phyloP scores from a whole-genome alignment of 2,888 invertebrate species.

The Biston betularia region DNA sequence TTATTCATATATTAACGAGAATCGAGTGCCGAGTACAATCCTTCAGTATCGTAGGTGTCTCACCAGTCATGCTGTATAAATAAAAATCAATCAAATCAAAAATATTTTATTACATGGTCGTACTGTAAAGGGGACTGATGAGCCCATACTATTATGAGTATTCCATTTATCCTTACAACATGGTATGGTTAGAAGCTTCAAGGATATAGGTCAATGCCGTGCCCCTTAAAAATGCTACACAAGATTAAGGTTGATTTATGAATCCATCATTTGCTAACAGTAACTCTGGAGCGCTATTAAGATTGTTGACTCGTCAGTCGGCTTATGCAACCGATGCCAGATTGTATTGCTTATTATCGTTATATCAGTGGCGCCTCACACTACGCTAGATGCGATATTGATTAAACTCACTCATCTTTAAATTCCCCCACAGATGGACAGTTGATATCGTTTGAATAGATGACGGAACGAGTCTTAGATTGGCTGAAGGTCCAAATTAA shows the following conservation, averaged over 20 bases:
- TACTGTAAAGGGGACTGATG: no score
- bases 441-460: conserved; percentile 28
- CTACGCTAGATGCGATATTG: conserved; percentile 29
- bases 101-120: no score
- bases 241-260: neutral
- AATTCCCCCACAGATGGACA: conserved; percentile 22
- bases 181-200: no score
- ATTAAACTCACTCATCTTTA: conserved; percentile 27
- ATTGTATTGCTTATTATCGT: conserved; percentile 20
- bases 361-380: conserved; percentile 19
- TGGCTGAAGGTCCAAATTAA: conserved; percentile 22
- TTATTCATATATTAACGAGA: no score
- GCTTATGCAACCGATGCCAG: conserved; percentile 19
- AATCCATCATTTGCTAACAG: neutral
- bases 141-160: neutral
- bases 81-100: no score
- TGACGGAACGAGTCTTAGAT: conserved; percentile 25
- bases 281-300: neutral
- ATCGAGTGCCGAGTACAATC: no score
- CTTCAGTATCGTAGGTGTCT: no score
- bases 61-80: no score
- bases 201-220: neutral
- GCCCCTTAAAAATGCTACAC: neutral
- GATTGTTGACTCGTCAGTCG: conserved; percentile 9
- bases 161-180: neutral